phyloP scores from a whole-genome alignment of 2,888 invertebrate genomes.

The Craniophora ligustri region DNA sequence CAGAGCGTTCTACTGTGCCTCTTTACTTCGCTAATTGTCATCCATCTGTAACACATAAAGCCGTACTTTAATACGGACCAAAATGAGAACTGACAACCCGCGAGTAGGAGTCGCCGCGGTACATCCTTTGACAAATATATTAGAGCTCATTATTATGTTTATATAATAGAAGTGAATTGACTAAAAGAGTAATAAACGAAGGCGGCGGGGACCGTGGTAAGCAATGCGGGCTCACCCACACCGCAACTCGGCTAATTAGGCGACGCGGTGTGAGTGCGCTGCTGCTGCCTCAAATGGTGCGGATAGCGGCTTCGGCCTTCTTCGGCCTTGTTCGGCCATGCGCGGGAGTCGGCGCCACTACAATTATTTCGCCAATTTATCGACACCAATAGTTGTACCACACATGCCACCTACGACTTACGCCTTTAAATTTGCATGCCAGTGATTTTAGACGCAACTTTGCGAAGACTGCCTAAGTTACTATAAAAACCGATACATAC shows the following conservation, averaged over 20 bases:
- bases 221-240: constrained; percentile 84
- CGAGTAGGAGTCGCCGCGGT: constrained; percentile 21
- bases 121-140: constrained; percentile 56
- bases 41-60: constrained; percentile 72
- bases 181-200: constrained; percentile 72
- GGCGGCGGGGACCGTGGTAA: constrained; percentile 64
- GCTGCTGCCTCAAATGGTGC: constrained; percentile 80
- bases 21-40: constrained; percentile 64
- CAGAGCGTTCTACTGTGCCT: constrained; percentile 59
- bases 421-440: constrained; percentile 27
- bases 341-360: constrained; percentile 79
- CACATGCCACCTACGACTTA: constrained; percentile 44
- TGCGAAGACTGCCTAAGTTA: neutral
- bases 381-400: constrained; percentile 45
- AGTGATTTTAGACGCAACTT: constrained; percentile 16
- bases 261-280: constrained; percentile 71
- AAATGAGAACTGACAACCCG: constrained; percentile 14
- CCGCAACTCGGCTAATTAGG: constrained; percentile 80
- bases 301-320: constrained; percentile 65
- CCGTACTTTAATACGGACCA: constrained; percentile 45
- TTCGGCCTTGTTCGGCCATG: constrained; percentile 78
- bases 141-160: constrained; percentile 60
- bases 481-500: too few species aligned
- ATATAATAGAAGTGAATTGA: constrained; percentile 48
- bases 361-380: constrained; percentile 72